A percentile compares a stretch with the other conserved stretches of the same genome.
phyloP scores from a whole-genome alignment of 2,113 vertebrate genomes.

The Prinia subflava region DNA sequence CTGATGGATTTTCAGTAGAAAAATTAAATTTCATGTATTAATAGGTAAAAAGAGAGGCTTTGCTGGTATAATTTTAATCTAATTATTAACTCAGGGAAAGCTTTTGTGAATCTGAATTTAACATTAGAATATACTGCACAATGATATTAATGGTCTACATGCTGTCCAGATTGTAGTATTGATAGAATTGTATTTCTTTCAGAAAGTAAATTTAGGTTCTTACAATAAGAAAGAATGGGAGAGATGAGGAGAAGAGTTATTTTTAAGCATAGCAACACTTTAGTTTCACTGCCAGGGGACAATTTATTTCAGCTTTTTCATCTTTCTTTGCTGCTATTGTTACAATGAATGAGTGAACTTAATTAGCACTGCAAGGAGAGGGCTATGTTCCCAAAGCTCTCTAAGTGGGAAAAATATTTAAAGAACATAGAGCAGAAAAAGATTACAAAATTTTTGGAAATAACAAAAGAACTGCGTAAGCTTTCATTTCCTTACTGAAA shows the following conservation, averaged over 20 bases:
- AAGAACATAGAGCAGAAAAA: slow-evolving; percentile 8
- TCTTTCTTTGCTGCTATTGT: slow-evolving; percentile 50
- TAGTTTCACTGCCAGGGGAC: neutral
- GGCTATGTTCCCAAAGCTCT: slow-evolving; percentile 1
- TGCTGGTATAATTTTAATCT: slow-evolving; percentile 58
- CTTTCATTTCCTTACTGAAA: neutral
- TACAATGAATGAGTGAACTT: slow-evolving; percentile 52
- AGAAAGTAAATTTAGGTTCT: slow-evolving; percentile 37
- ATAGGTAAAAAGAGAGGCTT: slow-evolving; percentile 48
- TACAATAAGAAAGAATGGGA: neutral
- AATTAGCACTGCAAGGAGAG: slow-evolving; percentile 56
- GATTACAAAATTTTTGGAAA: neutral
- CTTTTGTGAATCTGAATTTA: slow-evolving; percentile 38
- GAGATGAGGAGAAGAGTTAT: neutral
- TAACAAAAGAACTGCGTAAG: neutral
- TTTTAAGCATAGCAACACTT: slow-evolving; percentile 17
- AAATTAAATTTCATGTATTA: slow-evolving; percentile 55
- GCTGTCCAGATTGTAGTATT: slow-evolving; percentile 25
- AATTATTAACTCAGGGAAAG: slow-evolving; percentile 62
- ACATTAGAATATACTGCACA: neutral
- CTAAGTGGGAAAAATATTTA: slow-evolving; percentile 8
- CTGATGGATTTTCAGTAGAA: slow-evolving; percentile 53
- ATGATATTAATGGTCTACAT: slow-evolving; percentile 15
- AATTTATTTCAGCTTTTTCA: slow-evolving; percentile 30
- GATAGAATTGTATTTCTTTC: slow-evolving; percentile 47